phyloP scores from a whole-genome alignment of 2,797 vertebrate species.

The Serranus cabrilla region DNA sequence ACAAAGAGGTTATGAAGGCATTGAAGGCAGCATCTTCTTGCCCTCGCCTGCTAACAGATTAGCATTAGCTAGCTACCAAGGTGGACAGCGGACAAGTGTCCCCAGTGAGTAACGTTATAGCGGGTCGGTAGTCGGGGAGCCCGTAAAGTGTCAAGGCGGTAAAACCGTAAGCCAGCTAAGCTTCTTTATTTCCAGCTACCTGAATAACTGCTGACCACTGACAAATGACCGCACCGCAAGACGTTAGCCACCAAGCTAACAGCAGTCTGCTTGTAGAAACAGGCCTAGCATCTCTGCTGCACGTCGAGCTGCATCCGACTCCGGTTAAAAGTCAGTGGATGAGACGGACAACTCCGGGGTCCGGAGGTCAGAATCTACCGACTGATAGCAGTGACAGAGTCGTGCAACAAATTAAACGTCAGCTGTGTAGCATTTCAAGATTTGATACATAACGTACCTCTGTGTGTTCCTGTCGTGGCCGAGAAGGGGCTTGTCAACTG shows the following conservation, averaged over 20 bases:
- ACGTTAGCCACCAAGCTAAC: conserved; percentile 64
- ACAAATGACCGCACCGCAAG: conserved; percentile 59
- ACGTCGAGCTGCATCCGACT: conserved; percentile 28
- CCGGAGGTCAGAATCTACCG: not conserved
- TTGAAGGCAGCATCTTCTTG: conserved; percentile 58
- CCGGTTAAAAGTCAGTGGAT: not conserved
- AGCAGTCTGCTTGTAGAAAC: not conserved
- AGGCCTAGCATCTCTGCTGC: conserved; percentile 66
- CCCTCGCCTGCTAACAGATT: conserved; percentile 62
- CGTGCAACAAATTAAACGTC: accelerated
- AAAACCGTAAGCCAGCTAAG: accelerated
- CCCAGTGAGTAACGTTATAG: not conserved
- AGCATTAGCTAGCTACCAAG: conserved; percentile 66
- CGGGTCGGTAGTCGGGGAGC: not conserved
- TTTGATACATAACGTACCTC: conserved; percentile 72
- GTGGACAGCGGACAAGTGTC: conserved; percentile 39
- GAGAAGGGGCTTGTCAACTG: conserved; percentile 68
- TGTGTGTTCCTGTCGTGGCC: conserved; percentile 59
- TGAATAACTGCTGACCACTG: not conserved
- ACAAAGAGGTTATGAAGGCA: conserved; percentile 5
- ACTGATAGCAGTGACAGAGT: not conserved
- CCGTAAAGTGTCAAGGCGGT: no score
- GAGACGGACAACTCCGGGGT: no score
- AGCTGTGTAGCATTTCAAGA: not conserved
- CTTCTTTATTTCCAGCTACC: not conserved